phyloP scores from a whole-genome alignment of 2,797 vertebrate species.

The Rhynchonycteris naso region DNA sequence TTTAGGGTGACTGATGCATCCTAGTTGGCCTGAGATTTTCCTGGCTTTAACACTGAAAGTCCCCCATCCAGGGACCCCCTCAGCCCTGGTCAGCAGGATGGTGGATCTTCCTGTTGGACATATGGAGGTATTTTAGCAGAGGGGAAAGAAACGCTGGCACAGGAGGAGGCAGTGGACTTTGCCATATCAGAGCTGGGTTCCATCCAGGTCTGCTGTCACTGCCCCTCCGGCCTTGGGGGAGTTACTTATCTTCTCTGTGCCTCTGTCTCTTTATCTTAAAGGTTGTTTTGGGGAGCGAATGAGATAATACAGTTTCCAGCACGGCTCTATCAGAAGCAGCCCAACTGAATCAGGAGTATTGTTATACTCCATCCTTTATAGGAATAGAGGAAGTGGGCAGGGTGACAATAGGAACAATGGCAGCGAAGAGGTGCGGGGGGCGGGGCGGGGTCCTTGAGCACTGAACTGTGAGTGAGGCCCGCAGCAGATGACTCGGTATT shows the following conservation, averaged over 20 bases:
- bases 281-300: neutral
- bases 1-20: neutral
- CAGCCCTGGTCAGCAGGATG: neutral
- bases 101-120: neutral
- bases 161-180: neutral
- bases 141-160: neutral
- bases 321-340: neutral
- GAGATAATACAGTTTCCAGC: neutral
- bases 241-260: neutral
- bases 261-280: neutral
- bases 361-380: neutral
- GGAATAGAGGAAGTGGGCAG: neutral
- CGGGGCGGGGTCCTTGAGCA: neutral
- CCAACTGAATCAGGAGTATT: neutral
- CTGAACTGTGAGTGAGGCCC: neutral
- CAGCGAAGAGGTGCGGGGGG: neutral
- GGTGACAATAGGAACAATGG: neutral
- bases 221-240: neutral
- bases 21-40: neutral
- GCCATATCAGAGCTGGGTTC: neutral
- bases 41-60: neutral
- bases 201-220: accelerated
- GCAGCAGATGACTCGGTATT: accelerated
- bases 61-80: neutral
- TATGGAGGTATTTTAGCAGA: neutral